Conservation (phyloP, 2,888 invertebrate species). For the Mimas tiliae region DNA sequence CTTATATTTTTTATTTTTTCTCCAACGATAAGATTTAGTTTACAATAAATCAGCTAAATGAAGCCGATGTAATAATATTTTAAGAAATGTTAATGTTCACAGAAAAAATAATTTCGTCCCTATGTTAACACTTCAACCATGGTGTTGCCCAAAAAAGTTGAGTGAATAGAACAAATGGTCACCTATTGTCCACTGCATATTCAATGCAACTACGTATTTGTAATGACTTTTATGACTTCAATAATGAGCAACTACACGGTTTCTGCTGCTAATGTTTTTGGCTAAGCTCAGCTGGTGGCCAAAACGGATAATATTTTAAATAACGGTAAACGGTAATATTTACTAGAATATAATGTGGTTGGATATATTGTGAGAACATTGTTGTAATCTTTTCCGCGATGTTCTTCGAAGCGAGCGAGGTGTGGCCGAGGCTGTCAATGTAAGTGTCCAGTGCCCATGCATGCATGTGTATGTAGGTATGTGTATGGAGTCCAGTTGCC, state of each 20-base stretch:
- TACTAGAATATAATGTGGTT: slow-evolving; percentile 39
- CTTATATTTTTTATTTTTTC: slow-evolving; percentile 28
- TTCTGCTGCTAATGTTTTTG: slow-evolving; percentile 44
- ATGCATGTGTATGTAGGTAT: slow-evolving; percentile 54
- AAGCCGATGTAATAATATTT: background rate
- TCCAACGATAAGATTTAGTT: slow-evolving; percentile 22
- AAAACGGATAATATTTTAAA: no score
- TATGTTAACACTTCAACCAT: slow-evolving; percentile 14
- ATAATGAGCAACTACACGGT: slow-evolving; percentile 46
- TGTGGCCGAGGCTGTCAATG: slow-evolving; percentile 42
- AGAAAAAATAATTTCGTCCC: slow-evolving; percentile 11
- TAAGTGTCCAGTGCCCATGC: slow-evolving; percentile 43
- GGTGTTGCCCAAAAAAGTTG: slow-evolving; percentile 5
- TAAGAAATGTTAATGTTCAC: slow-evolving; percentile 11
- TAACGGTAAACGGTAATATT: slow-evolving; percentile 30
- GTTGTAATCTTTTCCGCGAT: slow-evolving; percentile 39
- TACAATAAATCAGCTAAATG: slow-evolving; percentile 34
- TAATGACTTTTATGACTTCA: slow-evolving; percentile 28
- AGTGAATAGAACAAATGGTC: slow-evolving; percentile 25
- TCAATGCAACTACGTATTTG: slow-evolving; percentile 28
- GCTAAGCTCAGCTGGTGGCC: slow-evolving; percentile 63
- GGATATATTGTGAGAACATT: slow-evolving; percentile 34
- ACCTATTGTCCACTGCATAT: slow-evolving; percentile 25
- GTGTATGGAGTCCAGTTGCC: slow-evolving; percentile 64
- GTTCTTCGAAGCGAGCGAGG: slow-evolving; percentile 43